Evolutionary conservation across 1,140 invertebrate genomes (phyloP), one percentile per base, ranked within the genome.

Genomic region (Conopomorpha cramerella): DNA sequence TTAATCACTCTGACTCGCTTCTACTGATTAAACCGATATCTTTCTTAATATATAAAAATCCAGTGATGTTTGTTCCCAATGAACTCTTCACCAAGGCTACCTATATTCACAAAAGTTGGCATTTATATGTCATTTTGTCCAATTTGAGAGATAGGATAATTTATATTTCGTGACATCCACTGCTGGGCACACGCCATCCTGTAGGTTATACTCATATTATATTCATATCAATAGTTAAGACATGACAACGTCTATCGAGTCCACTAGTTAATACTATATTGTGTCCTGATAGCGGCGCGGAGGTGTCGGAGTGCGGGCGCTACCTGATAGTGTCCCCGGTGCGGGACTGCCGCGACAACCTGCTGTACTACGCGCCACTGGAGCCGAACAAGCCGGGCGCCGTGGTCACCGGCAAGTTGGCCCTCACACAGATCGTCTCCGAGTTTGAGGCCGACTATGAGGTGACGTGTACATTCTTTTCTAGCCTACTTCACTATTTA

Each of bases 381-480:
- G 60, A 78, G 45, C 82, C 80, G 51, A 77, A 67, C 36, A 60
- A 78, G 45, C 82, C 80, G 51, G 77, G 67, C 36, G 80, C 67
- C 38, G 81, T 82, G 31, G 84, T 91, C 33, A 66, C 51, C 11
- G 84, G 81, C 13, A 84, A 84, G 57, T 67, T 94, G 13, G 45
- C 73, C 26, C 59, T 91, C 2, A 84, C 78, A 6, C 82, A 85
- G 59, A 79, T 96, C 45, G 83, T 97, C 11, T 84, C 87, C 41
- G 88, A 90, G 68, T 88, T 94, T 63, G 91, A 95, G 77, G 89
- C 91, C 30, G 92, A 95, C 77, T 96, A 93, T 77, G 86, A 93
- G 59, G 92, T 93, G 78, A 67, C 67, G 12, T 17, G 11, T 29
- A 27, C 28, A 28, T 30, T n/a, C n/a, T n/a, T n/a, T n/a, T n/a